Base-by-base conservation (phyloP, 2,113 vertebrate genomes). In the Ceyx margarethae region DNA sequence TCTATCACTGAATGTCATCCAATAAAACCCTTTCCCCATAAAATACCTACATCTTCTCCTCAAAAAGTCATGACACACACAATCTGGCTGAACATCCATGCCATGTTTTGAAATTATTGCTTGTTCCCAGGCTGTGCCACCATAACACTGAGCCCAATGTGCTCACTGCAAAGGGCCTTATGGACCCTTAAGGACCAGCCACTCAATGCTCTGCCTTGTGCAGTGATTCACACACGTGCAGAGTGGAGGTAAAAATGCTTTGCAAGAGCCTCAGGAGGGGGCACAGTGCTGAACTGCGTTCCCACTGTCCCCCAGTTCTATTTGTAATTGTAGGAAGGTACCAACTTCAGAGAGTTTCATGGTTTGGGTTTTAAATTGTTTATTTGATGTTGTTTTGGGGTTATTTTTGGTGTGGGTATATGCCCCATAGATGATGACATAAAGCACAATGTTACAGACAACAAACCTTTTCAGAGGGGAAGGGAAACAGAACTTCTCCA, bases 21-120 rank as follows among this genome's bases (percentile, higher is more conserved):
- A 95, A 77, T 85, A 91, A 91, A 92, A 74, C 53, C 66, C 65
- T 79, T 77, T 88, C 76, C 77, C 67, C 71, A 53, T 22, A 65
- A 95, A 95, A 91, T 83, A 75, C 57, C 80, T 81, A 95, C 92
- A 88, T 82, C 87, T 93, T 85, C 77, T 81, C 89, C 35, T 19
- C 74, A 58, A 71, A 66, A 85, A 79, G 16, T 73, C 89, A 37
- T 13, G 91, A 78, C 82, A 88, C 71, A 28, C 74, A 29, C 78
- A 48, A 2, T 33, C 81, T 93, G 81, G 20, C 48, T 53, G 67
- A 79, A 56, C 28, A 84, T 4, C 68, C 85, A 31, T 11, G 61
- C 79, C 71, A 50, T 10, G 61, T 46, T 89, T 92, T 80, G 77
- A 56, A 82, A 81, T 5, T 71, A 68, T 4, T 60, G 85, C 75